Evolutionary conservation across 1,140 invertebrate genomes (phyloP), one percentile per base, ranked within the genome.

Genomic region (Drosophila funebris): DNA sequence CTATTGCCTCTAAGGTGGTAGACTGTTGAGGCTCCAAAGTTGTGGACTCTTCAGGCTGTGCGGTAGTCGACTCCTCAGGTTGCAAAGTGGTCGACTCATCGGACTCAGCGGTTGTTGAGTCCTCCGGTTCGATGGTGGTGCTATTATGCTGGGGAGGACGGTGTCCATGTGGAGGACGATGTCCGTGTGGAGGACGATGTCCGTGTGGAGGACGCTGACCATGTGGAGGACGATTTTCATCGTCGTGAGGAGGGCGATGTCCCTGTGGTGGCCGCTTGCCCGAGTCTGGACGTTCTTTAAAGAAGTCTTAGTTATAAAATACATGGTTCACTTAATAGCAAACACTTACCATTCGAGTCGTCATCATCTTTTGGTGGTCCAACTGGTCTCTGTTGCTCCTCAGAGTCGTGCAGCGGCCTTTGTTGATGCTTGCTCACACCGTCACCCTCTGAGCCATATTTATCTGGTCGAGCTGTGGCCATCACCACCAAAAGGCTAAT

Each of bases 61-160:
- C 11, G 11, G 11, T 36, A 4, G 33, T 36, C 3, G 11, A 36
- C 33, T 36, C 33, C 9, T 7, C 4, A 11, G 14, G 37, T 0
- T 9, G 7, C 31, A 8, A 33, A 13, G 11, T 11, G 11, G 8
- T 33, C 2, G 31, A 33, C 31, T 33, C 33, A 4, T 36, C 11
- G 8, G 70, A 33, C 24, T 37, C 43, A 14, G n/a, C 7, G n/a
- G 57, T 57, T 8, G 66, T 56, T 0, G 64, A 54, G 4, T 69
- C 63, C 22, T 68, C 56, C n/a, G 56, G 64, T 9, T 60, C 70
- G 5, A 53, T 0, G 1, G 70, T 60, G 4, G 53, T 68, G 31
- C 46, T 46, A 1, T 73, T 43, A 0, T 64, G 18, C 16, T 57
- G 54, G 2, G 14, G 14, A 29, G 20, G 44, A 1, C 29, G 62